phyloP scores from a whole-genome alignment of 2,888 invertebrate species.

The Hanleya hanleyi region DNA sequence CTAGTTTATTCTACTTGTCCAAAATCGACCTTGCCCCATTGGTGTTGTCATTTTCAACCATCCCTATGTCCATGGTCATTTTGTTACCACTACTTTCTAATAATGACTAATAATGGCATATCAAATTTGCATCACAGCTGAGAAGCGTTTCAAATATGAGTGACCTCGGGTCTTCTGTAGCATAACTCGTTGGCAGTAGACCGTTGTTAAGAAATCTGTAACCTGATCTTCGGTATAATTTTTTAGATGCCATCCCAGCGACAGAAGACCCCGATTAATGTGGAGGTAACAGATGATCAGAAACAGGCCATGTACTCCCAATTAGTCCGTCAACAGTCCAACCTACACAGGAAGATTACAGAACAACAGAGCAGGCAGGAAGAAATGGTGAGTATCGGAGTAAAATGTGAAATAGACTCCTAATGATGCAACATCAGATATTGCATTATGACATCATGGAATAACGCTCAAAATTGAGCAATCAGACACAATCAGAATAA shows the following conservation, averaged over 20 bases:
- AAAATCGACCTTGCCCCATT: neutral
- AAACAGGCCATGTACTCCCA: conserved; percentile 55
- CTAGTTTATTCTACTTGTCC: neutral
- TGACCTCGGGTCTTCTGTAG: too few relatives aligned
- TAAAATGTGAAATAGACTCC: too few relatives aligned
- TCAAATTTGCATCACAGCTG: too few relatives aligned
- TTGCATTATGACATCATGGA: too few relatives aligned
- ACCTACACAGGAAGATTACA: conserved; percentile 47
- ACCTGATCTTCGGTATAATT: neutral
- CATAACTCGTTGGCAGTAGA: too few relatives aligned
- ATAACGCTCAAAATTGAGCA: too few relatives aligned
- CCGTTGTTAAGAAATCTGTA: too few relatives aligned
- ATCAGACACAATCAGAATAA: too few relatives aligned
- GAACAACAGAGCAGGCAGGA: conserved; percentile 60
- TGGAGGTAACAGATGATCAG: conserved; percentile 60
- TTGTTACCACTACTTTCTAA: neutral
- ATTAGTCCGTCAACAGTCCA: conserved; percentile 58
- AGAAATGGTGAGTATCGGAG: conserved; percentile 66
- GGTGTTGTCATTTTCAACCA: neutral
- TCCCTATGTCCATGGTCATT: neutral
- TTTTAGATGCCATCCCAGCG: too few relatives aligned
- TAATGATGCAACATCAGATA: too few relatives aligned
- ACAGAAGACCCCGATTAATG: conserved; percentile 61
- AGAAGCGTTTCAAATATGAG: too few relatives aligned
- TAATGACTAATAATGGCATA: neutral